Evolutionary conservation across 2,797 vertebrate species (phyloP).

Genomic region (Rhodeus uyekii): DNA sequence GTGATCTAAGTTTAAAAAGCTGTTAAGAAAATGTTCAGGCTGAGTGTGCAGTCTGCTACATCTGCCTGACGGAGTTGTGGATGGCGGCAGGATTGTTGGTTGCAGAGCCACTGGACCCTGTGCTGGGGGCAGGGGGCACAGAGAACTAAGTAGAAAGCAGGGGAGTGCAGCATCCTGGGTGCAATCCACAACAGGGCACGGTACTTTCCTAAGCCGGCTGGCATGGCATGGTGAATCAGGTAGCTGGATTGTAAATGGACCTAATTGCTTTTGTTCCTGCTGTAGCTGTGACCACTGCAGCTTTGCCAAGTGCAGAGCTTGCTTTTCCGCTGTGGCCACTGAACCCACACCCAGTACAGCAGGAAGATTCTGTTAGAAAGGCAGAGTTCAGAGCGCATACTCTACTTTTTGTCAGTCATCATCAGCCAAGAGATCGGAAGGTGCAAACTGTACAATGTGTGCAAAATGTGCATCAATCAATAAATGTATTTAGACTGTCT

Average conservation of each 20-base stretch:
- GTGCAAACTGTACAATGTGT: no score
- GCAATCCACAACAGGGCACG: background rate
- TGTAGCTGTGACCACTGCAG: background rate
- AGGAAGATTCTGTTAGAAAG: background rate
- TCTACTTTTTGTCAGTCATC: no score
- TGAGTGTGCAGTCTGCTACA: background rate
- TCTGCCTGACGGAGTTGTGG: background rate
- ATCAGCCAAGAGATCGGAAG: no score
- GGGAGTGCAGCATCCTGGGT: background rate
- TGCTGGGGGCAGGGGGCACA: background rate
- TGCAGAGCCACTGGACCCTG: background rate
- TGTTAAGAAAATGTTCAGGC: background rate
- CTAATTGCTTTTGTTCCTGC: background rate
- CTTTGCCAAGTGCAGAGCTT: constrained; percentile 30
- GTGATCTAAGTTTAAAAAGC: no score
- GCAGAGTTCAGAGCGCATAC: no score
- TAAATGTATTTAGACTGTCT: no score
- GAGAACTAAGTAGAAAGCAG: background rate
- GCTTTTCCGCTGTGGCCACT: background rate
- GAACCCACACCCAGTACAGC: constrained; percentile 8
- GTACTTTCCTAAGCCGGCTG: background rate
- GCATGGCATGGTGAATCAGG: background rate
- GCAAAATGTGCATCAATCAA: no score
- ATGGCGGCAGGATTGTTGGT: background rate
- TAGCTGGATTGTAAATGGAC: background rate